Base-by-base conservation (phyloP, 2,113 vertebrate genomes). In the Muntiacus reevesi region DNA sequence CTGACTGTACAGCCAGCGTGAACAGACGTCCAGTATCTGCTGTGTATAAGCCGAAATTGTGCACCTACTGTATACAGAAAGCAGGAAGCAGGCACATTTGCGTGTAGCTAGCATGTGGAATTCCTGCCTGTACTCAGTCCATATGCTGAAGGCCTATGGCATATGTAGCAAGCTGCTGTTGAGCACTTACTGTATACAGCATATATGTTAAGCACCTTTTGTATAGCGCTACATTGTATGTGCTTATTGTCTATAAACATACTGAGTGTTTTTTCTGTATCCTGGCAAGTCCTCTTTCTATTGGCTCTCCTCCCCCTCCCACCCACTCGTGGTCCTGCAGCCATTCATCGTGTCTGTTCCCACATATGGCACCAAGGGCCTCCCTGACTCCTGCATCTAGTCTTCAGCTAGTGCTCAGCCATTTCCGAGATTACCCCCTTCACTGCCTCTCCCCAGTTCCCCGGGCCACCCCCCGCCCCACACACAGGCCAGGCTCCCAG, bases 371-470 rank as follows among this genome's bases (percentile, higher is more conserved):
- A 55, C 14, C 11, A 36, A 45, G 27, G 40, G 78, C 47, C 47
- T 9, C 60, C 12, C 54, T 62, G 83, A 40, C 36, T 19, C 64
- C 7, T 30, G 1, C 1, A 2, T 74, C 30, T 54, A 21, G 67
- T 67, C 62, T 36, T 25, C 50, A 50, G 43, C 36, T 11, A 67
- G 50, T 54, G 79, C n/a, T 9, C 30, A 40, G 47, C 47, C 11
- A 1, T 10, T 71, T 11, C 52, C 2, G 15, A 28, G 0, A 14
- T 47, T 12, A 15, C 5, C 79, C 33, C 17, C 10, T 14, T 6
- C 21, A 36, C 23, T 67, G 16, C 19, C 5, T 43, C 57, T 50
- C 57, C 8, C 71, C 11, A 1, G 17, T 23, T 52, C 17, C 47
- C 40, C 27, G 43, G 71, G 40, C 33, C 40, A 30, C 7, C 1